These are phyloP conservation scores for Neotoxoptera formosana DNA, from an alignment of 1,140 invertebrate species.

Conservation along the genomic window DNA sequence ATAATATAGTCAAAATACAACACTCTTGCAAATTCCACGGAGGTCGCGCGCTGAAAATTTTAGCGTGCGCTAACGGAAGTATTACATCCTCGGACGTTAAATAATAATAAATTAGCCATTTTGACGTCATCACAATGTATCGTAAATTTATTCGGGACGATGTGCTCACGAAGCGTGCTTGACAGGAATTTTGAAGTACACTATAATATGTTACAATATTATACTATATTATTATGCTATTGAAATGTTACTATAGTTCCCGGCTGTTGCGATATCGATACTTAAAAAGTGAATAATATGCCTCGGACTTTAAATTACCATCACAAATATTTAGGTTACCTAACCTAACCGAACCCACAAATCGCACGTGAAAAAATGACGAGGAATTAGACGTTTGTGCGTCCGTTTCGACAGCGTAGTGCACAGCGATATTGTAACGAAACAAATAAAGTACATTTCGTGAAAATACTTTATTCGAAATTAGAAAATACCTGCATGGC, in stretches of 20 bases:
- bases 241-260: neutral
- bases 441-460: no score
- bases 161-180: neutral
- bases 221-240: neutral
- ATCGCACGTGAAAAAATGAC: no score
- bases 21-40: neutral
- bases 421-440: no score
- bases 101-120: constrained; percentile 9
- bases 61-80: neutral
- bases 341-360: no score
- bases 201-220: neutral
- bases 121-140: neutral
- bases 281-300: neutral
- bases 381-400: no score
- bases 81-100: neutral
- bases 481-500: no score
- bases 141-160: neutral
- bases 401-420: no score
- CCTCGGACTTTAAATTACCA: neutral
- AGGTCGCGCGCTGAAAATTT: neutral
- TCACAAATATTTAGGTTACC: no score
- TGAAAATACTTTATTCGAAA: no score
- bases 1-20: no score
- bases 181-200: neutral
- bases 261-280: neutral